Conservation (phyloP, 2,797 vertebrate genomes). For the Arrhamphus sclerolepis region DNA sequence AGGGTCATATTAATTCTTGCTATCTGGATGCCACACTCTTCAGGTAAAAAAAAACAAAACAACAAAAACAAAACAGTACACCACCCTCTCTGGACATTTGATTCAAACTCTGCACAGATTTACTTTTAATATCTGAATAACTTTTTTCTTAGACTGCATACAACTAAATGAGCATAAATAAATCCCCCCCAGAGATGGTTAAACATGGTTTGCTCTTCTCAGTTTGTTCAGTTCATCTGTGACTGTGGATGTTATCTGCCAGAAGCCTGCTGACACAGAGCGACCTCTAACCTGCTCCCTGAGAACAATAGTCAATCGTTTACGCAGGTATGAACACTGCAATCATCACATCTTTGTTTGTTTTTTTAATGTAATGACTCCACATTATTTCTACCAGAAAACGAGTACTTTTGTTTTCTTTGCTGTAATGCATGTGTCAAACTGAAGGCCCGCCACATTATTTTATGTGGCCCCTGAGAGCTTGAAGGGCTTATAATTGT, state of each 20-base stretch:
- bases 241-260: slow-evolving; percentile 77
- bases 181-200: no score
- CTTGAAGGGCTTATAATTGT: no score
- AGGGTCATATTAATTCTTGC: slow-evolving; percentile 87
- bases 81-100: neutral
- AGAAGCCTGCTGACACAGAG: slow-evolving; percentile 63
- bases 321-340: slow-evolving; percentile 78
- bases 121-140: neutral
- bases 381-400: neutral
- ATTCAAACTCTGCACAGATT: neutral
- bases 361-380: neutral
- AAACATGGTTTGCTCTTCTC: slow-evolving; percentile 26
- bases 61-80: no score
- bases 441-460: no score
- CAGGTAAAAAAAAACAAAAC: no score
- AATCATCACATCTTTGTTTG: neutral
- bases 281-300: slow-evolving; percentile 71
- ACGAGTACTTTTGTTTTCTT: neutral
- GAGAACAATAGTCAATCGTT: slow-evolving; percentile 80
- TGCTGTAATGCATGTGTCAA: no score
- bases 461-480: no score
- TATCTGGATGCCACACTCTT: slow-evolving; percentile 87
- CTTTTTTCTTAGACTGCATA: no score
- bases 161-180: no score
- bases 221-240: slow-evolving; percentile 83